Evolutionary conservation across 2,113 vertebrate genomes (phyloP), one percentile per base, ranked within the genome.

Genomic region (Seriola quinqueradiata): DNA sequence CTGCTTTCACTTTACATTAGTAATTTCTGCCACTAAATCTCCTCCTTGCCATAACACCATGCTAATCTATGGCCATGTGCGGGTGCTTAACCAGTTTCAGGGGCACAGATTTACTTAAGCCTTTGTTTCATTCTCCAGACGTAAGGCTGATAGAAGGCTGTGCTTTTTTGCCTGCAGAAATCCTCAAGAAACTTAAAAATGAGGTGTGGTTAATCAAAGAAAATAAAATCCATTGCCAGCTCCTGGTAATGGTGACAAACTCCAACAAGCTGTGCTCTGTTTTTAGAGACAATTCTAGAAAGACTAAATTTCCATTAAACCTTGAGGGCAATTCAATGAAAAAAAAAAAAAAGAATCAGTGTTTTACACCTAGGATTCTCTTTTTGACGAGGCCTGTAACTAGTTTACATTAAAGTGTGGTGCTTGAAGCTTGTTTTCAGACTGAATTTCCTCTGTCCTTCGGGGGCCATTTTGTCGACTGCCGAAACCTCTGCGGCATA

Each of bases 1-100:
- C 23, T 28, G 77, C 81, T 83, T 84, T 86, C 71, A 80, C 70
- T 83, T 76, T 52, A 55, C 46, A 81, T 88, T n/a, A 76, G 34
- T 72, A 75, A 70, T 65, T 63, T 2, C 68, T 46, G 40, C 77
- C 48, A 65, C 48, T 84, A 87, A 79, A 69, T 85, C 72, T 85
- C 70, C 72, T 48, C 32, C 71, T 75, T 65, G 55, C 25, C 70
- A 54, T 61, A 64, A 73, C 44, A 32, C 17, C 44, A 25, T 32
- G 36, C 44, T 91, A 7, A 84, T 84, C 84, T 5, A 34, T 64
- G 48, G 19, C 52, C 68, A 58, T 78, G 76, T 85, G 86, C n/a
- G 32, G 34, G 10, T 23, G 52, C 64, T 85, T 81, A 77, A 59
- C 36, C 54, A 32, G 34, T 82, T 58, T 58, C 40, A 21, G 64